Evolutionary conservation across 2,888 invertebrate species (phyloP), one percentile per base, ranked within the genome.

Genomic region (Dasypolia templi): DNA sequence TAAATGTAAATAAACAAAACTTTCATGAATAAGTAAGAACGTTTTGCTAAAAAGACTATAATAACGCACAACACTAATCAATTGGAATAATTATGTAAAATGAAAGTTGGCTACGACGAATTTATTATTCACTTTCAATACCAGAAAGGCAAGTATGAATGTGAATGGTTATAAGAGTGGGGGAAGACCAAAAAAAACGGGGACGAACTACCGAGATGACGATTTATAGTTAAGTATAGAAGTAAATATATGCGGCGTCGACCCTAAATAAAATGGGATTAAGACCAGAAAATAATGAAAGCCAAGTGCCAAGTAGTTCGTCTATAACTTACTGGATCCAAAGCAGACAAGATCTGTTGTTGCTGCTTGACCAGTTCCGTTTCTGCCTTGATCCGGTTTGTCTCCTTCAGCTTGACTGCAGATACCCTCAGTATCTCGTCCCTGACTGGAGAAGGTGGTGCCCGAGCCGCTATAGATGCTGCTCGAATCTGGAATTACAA

Each of bases 351-450:
- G 61, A 97, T 97, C 82, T 97, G 94, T 75, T 97, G 97, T 83
- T 97, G 97, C 70, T 97, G 97, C 59, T 96, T 95, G 58, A 97
- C 96, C 6, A 97, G 88, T 32, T 96, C 96, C 0, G 96, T 96
- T 85, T 97, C 97, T 0, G 96, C 92, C 86, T 96, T 96, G 72
- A 97, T 96, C 19, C 97, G 93, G 66, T 96, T 94, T 22, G 95
- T 96, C 89, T 97, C 97, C 72, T 96, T 94, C 59, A 97, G 90
- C 80, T 97, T 97, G 22, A 97, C 97, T 0, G 95, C 94, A 0
- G 97, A 95, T 4, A 96, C 95, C 12, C 96, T 83, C 0, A 96
- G 87, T 56, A 96, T 89, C 77, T 96, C 96, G 62, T 96, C 96
- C 59, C 95, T 88, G 4, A 95, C 93, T 2, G 95, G 89, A 26